Evolutionary conservation across 2,888 invertebrate species (phyloP), one percentile per base, ranked within the genome.

Genomic region (Anthophora plumipes): DNA sequence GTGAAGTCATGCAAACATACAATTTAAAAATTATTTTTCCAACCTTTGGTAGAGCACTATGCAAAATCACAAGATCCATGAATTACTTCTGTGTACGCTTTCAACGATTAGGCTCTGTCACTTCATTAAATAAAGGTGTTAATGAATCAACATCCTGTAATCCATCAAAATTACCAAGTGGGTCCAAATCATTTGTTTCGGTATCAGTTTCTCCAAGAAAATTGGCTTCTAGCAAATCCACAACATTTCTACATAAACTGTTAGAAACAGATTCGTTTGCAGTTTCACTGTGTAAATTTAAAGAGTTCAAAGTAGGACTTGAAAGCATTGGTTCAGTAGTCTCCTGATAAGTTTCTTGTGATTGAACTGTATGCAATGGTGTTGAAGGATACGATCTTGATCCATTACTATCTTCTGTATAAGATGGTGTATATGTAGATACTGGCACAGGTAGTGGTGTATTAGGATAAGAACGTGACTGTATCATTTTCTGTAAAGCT

Each of bases 381-480:
- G 96, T 96, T 2, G 96, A 96, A 37, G 97, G 97, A 93, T 97
- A 97, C 0, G 97, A 97, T 90, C 96, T 96, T 17, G 96, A 96
- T 3, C 90, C 91, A 69, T 91, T 91, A 69, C 90, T 90, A 31
- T 93, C 92, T 37, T 93, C 92, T 3, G 90, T 78, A 48, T 90
- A 91, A n/a, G 90, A 85, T 12, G 89, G 77, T 11, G 89, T 83
- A 59, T 89, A 92, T 6, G 82, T 84, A 25, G 86, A 88, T n/a
- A 89, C 83, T 43, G 90, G 88, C 43, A 90, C 76, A n/a, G 93
- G 93, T 70, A 93, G 75, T 6, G 93, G 94, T 11, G 93, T 93
- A 72, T 93, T 94, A 0, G 94, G 92, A 83, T 93, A 93, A 0
- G 93, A 93, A n/a, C 93, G 87, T 0, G 93, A 92, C 31, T 93